phyloP scores from a whole-genome alignment of 2,113 vertebrate species.

The Rhineura floridana region DNA sequence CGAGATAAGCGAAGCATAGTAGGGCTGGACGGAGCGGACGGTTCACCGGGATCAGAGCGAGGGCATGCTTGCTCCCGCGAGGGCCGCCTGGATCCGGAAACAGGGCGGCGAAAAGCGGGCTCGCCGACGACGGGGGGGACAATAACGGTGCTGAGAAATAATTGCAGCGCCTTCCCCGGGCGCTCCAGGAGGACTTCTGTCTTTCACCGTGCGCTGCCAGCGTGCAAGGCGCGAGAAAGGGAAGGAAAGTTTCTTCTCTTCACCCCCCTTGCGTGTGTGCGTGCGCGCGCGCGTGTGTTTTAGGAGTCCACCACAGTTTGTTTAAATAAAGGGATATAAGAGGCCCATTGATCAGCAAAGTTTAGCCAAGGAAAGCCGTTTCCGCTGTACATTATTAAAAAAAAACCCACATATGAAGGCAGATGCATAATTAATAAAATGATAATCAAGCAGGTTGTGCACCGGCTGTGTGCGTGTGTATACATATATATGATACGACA shows the following conservation, averaged over 20 bases:
- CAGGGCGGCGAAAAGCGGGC: background rate
- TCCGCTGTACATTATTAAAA: conserved; percentile 19
- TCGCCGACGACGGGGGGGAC: background rate
- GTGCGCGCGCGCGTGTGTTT: background rate
- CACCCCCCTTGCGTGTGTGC: background rate
- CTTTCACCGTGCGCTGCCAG: conserved; percentile 48
- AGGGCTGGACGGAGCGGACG: background rate
- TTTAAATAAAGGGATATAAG: conserved; percentile 58
- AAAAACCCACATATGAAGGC: conserved; percentile 35
- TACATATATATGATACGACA: too few relatives aligned
- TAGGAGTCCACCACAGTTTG: conserved; percentile 48
- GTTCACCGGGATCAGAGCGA: background rate
- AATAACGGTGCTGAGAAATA: conserved; percentile 4
- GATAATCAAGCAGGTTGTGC: conserved; percentile 22
- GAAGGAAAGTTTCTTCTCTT: conserved; percentile 43
- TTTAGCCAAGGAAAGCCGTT: conserved; percentile 64
- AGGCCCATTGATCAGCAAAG: conserved; percentile 62
- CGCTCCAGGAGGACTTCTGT: conserved; percentile 50
- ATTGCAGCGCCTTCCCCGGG: conserved; percentile 25
- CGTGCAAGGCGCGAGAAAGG: conserved; percentile 49
- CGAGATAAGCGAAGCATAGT: conserved; percentile 51
- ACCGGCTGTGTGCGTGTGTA: conserved; percentile 60
- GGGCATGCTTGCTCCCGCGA: background rate
- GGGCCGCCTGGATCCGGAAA: conserved; percentile 36
- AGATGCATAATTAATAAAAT: conserved; percentile 41